A percentile compares a stretch with the other conserved stretches of the same genome.
phyloP scores from a whole-genome alignment of 1,140 invertebrate genomes.

The Heliconius nattereri region DNA sequence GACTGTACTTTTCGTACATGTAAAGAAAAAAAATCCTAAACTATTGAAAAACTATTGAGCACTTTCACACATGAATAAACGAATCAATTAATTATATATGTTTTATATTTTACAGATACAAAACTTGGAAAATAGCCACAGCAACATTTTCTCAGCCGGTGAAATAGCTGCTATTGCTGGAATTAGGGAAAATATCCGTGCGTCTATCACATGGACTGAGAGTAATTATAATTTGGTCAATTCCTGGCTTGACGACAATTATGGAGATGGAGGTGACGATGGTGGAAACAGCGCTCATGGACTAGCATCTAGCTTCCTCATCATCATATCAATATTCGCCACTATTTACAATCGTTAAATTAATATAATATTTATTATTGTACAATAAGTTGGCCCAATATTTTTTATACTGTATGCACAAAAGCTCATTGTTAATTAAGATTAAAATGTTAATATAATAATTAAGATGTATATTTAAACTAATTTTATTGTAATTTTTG shows the following conservation, averaged over 20 bases:
- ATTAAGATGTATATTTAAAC: too few species aligned
- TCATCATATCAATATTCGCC: constrained; percentile 56
- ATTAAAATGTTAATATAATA: not conserved
- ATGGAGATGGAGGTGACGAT: constrained; percentile 43
- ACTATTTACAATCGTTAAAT: constrained; percentile 46
- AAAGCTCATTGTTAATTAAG: not conserved
- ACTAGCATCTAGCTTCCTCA: constrained; percentile 54
- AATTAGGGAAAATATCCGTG: constrained; percentile 66
- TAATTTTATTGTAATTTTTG: not conserved
- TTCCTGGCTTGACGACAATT: constrained; percentile 56
- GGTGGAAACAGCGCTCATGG: constrained; percentile 46
- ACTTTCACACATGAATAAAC: too few species aligned
- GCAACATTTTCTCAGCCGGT: constrained; percentile 59
- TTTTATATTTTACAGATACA: constrained; percentile 50
- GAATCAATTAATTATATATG: not conserved
- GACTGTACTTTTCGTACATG: too few species aligned
- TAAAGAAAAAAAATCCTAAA: not conserved
- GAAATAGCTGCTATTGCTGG: constrained; percentile 58
- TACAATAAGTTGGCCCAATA: not conserved
- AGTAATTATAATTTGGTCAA: constrained; percentile 53
- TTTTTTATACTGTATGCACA: not conserved
- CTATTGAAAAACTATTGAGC: too few species aligned
- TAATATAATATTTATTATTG: not conserved
- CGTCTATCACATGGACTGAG: constrained; percentile 59
- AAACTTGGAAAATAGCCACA: constrained; percentile 47